Evolutionary conservation across 2,888 invertebrate genomes (phyloP).

Genomic region (Strigamia crassipes): DNA sequence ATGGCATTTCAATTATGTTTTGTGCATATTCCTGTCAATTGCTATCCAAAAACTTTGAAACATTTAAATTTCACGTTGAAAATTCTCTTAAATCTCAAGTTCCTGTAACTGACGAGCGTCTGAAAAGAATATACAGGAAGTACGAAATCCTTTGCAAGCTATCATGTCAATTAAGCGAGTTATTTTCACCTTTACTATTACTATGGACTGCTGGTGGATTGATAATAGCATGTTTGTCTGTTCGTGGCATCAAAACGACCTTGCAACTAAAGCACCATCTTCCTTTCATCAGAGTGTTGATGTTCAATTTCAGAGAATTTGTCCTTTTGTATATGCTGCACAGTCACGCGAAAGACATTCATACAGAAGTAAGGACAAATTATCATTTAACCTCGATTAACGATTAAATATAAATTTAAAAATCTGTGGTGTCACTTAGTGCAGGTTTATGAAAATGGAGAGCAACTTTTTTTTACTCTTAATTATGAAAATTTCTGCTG

Average conservation of each 20-base stretch:
- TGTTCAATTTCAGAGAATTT: not conserved
- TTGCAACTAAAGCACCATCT: not conserved
- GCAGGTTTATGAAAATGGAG: no score
- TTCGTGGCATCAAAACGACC: not conserved
- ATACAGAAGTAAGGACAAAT: not conserved
- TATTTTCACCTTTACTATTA: not conserved
- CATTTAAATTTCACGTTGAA: not conserved
- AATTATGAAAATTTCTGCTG: no score
- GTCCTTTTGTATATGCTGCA: not conserved
- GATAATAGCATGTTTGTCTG: not conserved
- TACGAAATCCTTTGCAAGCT: not conserved
- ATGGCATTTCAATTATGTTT: no score
- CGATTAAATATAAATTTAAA: no score
- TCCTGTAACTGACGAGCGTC: not conserved
- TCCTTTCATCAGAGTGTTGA: not conserved
- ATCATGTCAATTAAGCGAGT: not conserved
- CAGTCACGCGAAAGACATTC: not conserved
- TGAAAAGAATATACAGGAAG: not conserved
- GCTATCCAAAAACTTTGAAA: not conserved
- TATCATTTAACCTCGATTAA: not conserved
- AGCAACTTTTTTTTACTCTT: no score
- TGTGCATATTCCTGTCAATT: no score
- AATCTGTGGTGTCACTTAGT: no score
- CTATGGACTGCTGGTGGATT: not conserved
- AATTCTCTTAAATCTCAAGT: not conserved